A percentile compares a stretch with the other conserved stretches of the same genome.
Conservation (phyloP, 2,888 invertebrate genomes). For the Lamellibrachia satsuma region DNA sequence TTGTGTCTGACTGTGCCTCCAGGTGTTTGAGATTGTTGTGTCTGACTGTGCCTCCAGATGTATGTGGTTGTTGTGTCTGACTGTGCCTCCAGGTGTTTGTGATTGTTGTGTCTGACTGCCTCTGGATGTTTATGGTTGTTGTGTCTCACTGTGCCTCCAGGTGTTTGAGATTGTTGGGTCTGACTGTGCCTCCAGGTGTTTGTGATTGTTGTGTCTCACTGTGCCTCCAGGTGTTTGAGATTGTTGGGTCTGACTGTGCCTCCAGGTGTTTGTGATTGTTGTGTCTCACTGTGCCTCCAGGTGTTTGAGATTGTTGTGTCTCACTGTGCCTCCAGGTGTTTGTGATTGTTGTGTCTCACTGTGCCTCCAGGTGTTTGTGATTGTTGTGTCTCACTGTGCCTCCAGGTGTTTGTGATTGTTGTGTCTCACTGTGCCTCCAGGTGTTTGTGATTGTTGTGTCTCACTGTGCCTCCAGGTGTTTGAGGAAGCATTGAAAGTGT, state of each 20-base stretch:
- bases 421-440: not conserved
- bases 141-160: not conserved
- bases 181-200: not conserved
- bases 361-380: not conserved
- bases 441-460: not conserved
- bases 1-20: no score
- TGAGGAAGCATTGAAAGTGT: conserved; percentile 86
- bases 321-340: not conserved
- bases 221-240: not conserved
- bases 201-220: not conserved
- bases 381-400: not conserved
- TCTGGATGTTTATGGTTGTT: not conserved
- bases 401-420: not conserved
- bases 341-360: not conserved
- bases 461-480: conserved; percentile 71
- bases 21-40: no score
- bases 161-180: not conserved
- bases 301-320: not conserved
- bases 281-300: not conserved
- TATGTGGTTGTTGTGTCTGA: no score
- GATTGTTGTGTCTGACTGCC: not conserved
- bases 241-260: not conserved
- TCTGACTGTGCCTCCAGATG: no score
- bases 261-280: not conserved
- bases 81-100: not conserved